Conservation (phyloP, 2,797 vertebrate genomes). For the Sebastes oblongus region DNA sequence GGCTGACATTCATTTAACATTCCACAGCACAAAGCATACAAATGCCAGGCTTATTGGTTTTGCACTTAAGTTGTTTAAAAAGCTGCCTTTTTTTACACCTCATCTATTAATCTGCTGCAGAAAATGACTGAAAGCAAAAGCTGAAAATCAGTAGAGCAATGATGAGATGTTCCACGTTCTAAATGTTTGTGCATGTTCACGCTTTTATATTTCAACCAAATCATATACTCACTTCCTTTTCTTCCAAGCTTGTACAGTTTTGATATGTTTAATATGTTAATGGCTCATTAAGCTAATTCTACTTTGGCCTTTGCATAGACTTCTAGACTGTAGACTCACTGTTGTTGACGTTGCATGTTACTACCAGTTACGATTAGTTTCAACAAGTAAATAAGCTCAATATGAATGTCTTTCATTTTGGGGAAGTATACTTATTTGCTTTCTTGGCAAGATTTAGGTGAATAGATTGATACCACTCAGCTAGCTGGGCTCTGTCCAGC, state of each 20-base stretch:
- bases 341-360: background rate
- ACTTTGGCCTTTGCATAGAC: conserved; percentile 4
- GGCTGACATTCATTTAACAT: conserved; percentile 5
- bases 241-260: background rate
- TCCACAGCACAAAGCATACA: background rate
- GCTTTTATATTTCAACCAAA: conserved; percentile 4
- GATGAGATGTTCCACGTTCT: background rate
- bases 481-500: background rate
- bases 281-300: conserved; percentile 8
- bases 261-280: background rate
- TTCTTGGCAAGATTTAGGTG: background rate
- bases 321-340: conserved; percentile 2
- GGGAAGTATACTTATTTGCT: background rate
- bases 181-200: background rate
- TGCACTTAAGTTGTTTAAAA: conserved; percentile 10
- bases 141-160: background rate
- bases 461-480: background rate
- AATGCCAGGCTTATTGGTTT: background rate
- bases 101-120: conserved; percentile 3
- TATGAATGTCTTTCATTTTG: background rate
- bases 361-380: background rate
- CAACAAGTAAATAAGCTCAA: background rate
- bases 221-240: conserved; percentile 9
- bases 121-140: background rate
- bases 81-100: conserved; percentile 4